These are phyloP conservation scores for Sparus aurata DNA, from an alignment of 2,797 vertebrate genomes.

Conservation along the genomic window DNA sequence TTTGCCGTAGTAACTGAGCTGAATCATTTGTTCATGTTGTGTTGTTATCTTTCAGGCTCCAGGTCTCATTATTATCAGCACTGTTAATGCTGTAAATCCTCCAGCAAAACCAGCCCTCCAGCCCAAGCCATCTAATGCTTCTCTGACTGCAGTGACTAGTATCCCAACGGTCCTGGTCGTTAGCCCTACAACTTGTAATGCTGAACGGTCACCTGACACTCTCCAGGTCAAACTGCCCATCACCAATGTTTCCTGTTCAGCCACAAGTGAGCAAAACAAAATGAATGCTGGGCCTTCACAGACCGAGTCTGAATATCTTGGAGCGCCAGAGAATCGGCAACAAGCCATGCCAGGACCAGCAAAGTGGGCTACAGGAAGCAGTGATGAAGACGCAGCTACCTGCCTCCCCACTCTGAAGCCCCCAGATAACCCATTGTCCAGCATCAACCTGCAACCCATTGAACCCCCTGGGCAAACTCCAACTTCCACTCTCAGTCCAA, in stretches of 20 bases:
- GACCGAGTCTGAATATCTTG: background rate
- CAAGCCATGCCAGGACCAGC: constrained; percentile 24
- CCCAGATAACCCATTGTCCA: constrained; percentile 72
- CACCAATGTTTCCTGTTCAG: constrained; percentile 39
- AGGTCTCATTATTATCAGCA: constrained; percentile 29
- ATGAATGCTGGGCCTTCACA: background rate
- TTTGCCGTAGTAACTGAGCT: background rate
- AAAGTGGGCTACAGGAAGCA: constrained; percentile 47
- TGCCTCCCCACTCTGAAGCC: constrained; percentile 56
- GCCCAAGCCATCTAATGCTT: constrained; percentile 20
- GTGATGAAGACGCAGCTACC: constrained; percentile 24
- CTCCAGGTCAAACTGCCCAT: constrained; percentile 63
- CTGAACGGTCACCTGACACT: constrained; percentile 42
- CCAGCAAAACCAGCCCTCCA: constrained; percentile 43
- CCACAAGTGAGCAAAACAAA: constrained; percentile 14
- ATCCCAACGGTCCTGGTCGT: constrained; percentile 62
- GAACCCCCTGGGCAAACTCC: constrained; percentile 42
- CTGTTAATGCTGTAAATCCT: constrained; percentile 25
- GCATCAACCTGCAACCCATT: constrained; percentile 66
- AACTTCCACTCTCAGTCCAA: constrained; percentile 22
- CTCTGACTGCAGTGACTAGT: constrained; percentile 27
- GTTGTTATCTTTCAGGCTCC: constrained; percentile 59
- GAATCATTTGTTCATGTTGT: constrained; percentile 1
- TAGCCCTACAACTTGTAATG: constrained; percentile 44
- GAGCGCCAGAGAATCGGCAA: constrained; percentile 30